Evolutionary conservation across 2,113 vertebrate species (phyloP), one percentile per base, ranked within the genome.

Genomic region (Vireo altiloquus): DNA sequence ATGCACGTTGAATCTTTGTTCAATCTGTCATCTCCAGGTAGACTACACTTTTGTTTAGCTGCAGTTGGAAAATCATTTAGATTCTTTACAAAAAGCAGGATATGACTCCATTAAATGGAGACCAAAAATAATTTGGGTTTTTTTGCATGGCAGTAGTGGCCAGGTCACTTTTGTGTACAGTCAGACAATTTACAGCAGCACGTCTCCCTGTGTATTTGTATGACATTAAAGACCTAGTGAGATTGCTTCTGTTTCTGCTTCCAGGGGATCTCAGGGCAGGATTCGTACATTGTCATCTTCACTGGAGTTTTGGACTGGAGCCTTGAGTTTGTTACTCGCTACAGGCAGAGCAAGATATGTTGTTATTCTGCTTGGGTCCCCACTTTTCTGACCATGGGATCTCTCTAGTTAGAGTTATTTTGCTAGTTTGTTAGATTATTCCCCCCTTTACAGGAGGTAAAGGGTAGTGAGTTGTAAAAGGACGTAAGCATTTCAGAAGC

Each of bases 61-160:
- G 53, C 90, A 88, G 88, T 95, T 96, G 96, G 96, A 96, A 96
- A 96, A 96, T 75, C 93, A 83, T 90, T 96, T 86, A 96, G 65
- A 49, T 95, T 71, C 75, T 93, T 92, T 60, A 71, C 21, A 50
- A 56, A 83, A 71, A 86, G 88, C 92, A 96, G 95, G 95, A 96
- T 97, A 46, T 96, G 92, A 83, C 92, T 90, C 79, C 75, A 1
- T 94, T 91, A 87, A 87, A 94, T 57, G 28, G 47, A 89, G 31
- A 93, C 60, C 53, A 77, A 77, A 84, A 94, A 87, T 92, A 94
- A 91, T 87, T 57, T 25, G n/a, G 28, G 0, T 2, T 9, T 60
- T 75, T 80, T 80, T 75, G 22, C 11, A 7, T 30, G 57, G 28
- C 54, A 46, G 28, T 75, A 30, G 40, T 50, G 68, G 35, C 76